These are phyloP conservation scores for Pardalotus punctatus DNA, from an alignment of 2,113 vertebrate species.

Conservation along the genomic window DNA sequence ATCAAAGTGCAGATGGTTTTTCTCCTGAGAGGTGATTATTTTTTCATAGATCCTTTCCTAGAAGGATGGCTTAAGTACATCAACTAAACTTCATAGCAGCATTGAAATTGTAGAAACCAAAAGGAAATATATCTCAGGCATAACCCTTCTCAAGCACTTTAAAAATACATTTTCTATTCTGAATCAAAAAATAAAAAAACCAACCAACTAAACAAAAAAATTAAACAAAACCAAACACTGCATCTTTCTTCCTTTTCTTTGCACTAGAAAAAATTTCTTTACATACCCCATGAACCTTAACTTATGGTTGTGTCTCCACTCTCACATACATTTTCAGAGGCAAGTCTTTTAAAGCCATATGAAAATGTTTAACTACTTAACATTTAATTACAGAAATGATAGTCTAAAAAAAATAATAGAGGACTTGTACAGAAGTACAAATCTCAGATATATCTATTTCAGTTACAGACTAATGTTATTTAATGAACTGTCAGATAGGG, in stretches of 20 bases:
- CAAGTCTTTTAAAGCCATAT: not conserved
- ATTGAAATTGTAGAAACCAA: not conserved
- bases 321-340: not conserved
- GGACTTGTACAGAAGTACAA: not conserved
- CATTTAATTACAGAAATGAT: not conserved
- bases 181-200: not conserved
- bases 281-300: not conserved
- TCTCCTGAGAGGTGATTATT: constrained; percentile 43
- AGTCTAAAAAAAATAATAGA: not conserved
- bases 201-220: not conserved
- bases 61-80: constrained; percentile 25
- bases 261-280: not conserved
- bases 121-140: not conserved
- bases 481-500: not conserved
- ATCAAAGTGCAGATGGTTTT: constrained; percentile 48
- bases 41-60: constrained; percentile 19
- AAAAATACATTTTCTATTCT: not conserved
- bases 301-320: not conserved
- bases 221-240: not conserved
- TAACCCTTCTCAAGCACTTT: not conserved
- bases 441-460: not conserved
- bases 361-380: not conserved
- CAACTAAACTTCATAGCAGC: not conserved
- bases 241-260: not conserved
- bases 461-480: not conserved